Conservation (phyloP, 2,888 invertebrate genomes). For the Geotrupes spiniger region DNA sequence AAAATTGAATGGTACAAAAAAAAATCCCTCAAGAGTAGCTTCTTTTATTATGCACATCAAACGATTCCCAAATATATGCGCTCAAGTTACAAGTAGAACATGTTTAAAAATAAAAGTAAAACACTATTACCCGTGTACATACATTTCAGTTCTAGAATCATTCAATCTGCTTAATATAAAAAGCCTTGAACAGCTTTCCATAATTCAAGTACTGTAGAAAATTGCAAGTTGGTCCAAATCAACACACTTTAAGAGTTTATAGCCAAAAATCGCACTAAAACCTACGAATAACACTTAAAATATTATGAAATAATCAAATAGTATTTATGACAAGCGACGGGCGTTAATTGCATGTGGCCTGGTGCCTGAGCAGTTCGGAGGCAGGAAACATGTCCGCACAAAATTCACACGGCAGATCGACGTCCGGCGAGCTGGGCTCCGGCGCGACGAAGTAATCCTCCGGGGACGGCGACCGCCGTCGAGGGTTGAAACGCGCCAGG, state of each 20-base stretch:
- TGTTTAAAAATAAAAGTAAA: too few relatives aligned
- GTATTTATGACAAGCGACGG: not conserved
- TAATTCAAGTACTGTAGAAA: not conserved
- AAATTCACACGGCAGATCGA: slow-evolving; percentile 61
- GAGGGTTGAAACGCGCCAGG: slow-evolving; percentile 43
- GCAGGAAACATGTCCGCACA: slow-evolving; percentile 54
- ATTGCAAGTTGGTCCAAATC: not conserved
- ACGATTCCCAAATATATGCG: too few relatives aligned
- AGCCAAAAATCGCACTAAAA: not conserved
- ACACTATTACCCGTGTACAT: too few relatives aligned
- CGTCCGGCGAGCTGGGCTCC: slow-evolving; percentile 41
- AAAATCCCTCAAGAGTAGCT: too few relatives aligned
- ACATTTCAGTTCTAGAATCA: too few relatives aligned
- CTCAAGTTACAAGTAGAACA: too few relatives aligned
- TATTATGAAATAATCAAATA: too few relatives aligned
- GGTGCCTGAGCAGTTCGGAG: slow-evolving; percentile 56
- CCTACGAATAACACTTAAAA: not conserved
- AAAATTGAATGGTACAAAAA: too few relatives aligned
- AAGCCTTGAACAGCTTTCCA: slow-evolving; percentile 1
- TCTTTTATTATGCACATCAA: too few relatives aligned
- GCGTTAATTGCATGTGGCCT: slow-evolving; percentile 48
- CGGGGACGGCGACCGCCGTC: slow-evolving; percentile 32
- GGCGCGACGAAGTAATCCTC: slow-evolving; percentile 37
- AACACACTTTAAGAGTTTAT: not conserved
- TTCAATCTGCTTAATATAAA: too few relatives aligned